phyloP scores from a whole-genome alignment of 2,113 vertebrate species.

The Siphamia tubifer region DNA sequence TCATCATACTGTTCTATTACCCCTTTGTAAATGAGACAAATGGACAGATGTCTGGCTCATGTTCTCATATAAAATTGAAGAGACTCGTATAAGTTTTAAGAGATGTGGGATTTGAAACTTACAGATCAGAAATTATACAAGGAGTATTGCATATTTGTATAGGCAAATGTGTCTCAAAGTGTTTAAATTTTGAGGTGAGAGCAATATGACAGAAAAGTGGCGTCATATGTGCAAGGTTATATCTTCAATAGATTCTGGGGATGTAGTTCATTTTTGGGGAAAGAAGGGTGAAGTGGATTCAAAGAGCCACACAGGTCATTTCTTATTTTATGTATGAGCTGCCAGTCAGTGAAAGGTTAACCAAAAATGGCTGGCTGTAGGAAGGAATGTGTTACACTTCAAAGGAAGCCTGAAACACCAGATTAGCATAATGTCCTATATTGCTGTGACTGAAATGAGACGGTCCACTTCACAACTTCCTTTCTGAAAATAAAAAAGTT shows the following conservation, averaged over 20 bases:
- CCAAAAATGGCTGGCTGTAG: conserved; percentile 50
- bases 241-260: conserved; percentile 18
- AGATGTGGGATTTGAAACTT: conserved; percentile 14
- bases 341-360: conserved; percentile 58
- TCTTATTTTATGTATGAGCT: conserved; percentile 29
- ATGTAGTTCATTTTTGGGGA: conserved; percentile 14
- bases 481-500: conserved; percentile 35
- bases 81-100: conserved; percentile 31
- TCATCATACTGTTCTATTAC: conserved; percentile 17
- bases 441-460: conserved; percentile 40
- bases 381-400: conserved; percentile 52
- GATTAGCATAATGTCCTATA: conserved; percentile 62
- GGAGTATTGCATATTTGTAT: not conserved
- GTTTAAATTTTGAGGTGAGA: conserved; percentile 24
- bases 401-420: conserved; percentile 43
- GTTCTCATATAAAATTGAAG: conserved; percentile 40
- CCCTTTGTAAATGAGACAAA: not conserved
- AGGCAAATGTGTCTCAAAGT: conserved; percentile 1
- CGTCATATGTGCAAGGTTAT: conserved; percentile 4
- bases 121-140: not conserved
- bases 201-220: conserved; percentile 17
- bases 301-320: conserved; percentile 39
- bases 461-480: conserved; percentile 3
- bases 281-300: conserved; percentile 24
- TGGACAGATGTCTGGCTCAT: conserved; percentile 9